phyloP scores from a whole-genome alignment of 2,113 vertebrate species.

The Caranx melampygus region DNA sequence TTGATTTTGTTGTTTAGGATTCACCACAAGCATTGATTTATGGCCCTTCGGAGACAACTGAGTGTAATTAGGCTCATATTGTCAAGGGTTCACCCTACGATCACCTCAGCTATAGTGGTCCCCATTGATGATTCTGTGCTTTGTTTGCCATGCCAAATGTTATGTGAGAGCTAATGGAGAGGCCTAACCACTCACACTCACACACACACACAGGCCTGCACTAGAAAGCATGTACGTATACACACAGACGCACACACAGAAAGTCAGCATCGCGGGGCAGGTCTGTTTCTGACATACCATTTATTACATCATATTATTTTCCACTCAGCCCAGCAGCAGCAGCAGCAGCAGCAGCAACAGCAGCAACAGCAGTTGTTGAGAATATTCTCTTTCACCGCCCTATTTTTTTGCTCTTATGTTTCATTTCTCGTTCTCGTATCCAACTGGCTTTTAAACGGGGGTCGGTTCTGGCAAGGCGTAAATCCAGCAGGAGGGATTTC shows the following conservation, averaged over 20 bases:
- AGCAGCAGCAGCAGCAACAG: slow-evolving; percentile 57
- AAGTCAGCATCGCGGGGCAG: slow-evolving; percentile 36
- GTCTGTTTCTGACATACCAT: slow-evolving; percentile 65
- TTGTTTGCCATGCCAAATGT: slow-evolving; percentile 33
- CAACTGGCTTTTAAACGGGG: slow-evolving; percentile 60
- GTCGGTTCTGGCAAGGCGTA: slow-evolving; percentile 56
- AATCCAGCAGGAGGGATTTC: slow-evolving; percentile 71
- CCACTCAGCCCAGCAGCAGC: slow-evolving; percentile 63
- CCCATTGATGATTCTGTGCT: slow-evolving; percentile 30
- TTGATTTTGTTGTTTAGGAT: slow-evolving; percentile 66
- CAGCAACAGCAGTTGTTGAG: slow-evolving; percentile 55
- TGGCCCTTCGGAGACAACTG: slow-evolving; percentile 53
- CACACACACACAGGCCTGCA: slow-evolving; percentile 16
- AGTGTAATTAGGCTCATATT: slow-evolving; percentile 68
- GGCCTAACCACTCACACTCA: slow-evolving; percentile 18
- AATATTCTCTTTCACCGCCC: slow-evolving; percentile 64
- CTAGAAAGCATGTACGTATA: background rate
- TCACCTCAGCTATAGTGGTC: slow-evolving; percentile 9
- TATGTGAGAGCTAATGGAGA: slow-evolving; percentile 46
- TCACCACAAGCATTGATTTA: slow-evolving; percentile 64
- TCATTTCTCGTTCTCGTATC: slow-evolving; percentile 46
- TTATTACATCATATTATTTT: slow-evolving; percentile 77
- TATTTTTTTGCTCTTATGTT: slow-evolving; percentile 50
- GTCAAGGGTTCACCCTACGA: slow-evolving; percentile 28
- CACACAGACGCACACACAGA: slow-evolving; percentile 16